These are phyloP conservation scores for Pheosia gnoma DNA, from an alignment of 2,888 invertebrate genomes.

Conservation along the genomic window DNA sequence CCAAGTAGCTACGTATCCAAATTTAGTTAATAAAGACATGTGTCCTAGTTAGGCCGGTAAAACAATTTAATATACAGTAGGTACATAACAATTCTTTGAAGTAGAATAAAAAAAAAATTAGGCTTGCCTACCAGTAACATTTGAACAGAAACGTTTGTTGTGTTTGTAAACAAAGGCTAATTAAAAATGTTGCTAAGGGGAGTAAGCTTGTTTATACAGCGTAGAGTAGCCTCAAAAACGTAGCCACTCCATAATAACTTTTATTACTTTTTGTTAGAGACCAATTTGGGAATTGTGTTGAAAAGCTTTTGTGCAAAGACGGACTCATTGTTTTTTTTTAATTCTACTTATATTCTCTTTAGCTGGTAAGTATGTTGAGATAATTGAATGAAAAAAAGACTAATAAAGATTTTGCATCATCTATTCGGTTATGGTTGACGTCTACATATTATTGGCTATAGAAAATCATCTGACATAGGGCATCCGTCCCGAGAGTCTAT, in stretches of 20 bases:
- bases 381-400: slow-evolving; percentile 10
- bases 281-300: slow-evolving; percentile 13
- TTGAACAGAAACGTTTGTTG: slow-evolving; percentile 38
- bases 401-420: neutral
- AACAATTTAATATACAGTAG: too few species aligned
- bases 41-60: too few species aligned
- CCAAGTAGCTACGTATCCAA: too few species aligned
- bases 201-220: slow-evolving; percentile 25
- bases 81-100: too few species aligned
- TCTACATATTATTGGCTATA: too few species aligned
- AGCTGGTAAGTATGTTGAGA: slow-evolving; percentile 19
- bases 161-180: slow-evolving; percentile 49
- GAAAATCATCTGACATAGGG: too few species aligned
- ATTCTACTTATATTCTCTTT: slow-evolving; percentile 17
- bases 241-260: slow-evolving; percentile 8
- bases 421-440: too few species aligned
- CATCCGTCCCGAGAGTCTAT: too few species aligned
- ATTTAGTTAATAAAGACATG: too few species aligned
- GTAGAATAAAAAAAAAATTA: too few species aligned
- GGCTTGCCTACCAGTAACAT: slow-evolving; percentile 20
- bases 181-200: slow-evolving; percentile 43
- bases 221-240: slow-evolving; percentile 15
- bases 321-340: slow-evolving; percentile 23
- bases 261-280: slow-evolving; percentile 6
- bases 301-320: slow-evolving; percentile 14